These are phyloP conservation scores for Ardeotis arabs DNA, from an alignment of 2,113 vertebrate species.

Conservation along the genomic window DNA sequence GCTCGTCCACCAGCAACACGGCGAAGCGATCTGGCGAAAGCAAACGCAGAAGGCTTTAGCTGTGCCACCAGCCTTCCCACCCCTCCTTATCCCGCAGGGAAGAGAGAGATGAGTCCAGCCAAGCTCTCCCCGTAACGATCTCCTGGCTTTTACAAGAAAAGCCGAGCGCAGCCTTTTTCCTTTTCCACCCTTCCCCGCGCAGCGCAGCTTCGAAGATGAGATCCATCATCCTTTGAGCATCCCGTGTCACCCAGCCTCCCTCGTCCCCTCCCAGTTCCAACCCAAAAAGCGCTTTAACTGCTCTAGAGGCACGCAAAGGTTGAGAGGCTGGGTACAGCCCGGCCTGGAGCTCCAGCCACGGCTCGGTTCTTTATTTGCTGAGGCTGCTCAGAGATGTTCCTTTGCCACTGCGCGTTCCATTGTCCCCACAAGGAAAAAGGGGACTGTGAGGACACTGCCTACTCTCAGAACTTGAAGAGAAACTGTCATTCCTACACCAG, in stretches of 20 bases:
- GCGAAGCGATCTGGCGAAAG: constrained; percentile 85
- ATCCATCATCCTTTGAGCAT: background rate
- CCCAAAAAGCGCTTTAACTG: background rate
- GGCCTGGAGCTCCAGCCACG: background rate
- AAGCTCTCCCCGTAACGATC: fast-evolving
- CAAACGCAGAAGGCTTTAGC: background rate
- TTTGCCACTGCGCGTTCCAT: fast-evolving
- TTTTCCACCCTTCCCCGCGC: background rate
- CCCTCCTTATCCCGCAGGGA: fast-evolving
- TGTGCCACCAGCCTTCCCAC: background rate
- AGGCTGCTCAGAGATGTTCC: background rate
- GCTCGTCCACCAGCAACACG: constrained; percentile 84
- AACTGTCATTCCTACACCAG: background rate
- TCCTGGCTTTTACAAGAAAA: background rate
- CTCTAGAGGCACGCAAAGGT: background rate
- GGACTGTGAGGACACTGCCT: background rate
- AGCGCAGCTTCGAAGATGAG: background rate
- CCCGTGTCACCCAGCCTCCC: background rate
- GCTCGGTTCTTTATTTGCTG: background rate
- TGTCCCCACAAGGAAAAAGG: background rate
- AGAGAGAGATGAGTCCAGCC: background rate
- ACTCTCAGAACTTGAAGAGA: background rate
- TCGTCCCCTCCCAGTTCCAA: background rate
- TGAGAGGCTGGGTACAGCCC: background rate
- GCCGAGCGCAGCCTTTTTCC: background rate